Base-by-base conservation (phyloP, 2,888 invertebrate species). In the Tenthredo scrophulariae region DNA sequence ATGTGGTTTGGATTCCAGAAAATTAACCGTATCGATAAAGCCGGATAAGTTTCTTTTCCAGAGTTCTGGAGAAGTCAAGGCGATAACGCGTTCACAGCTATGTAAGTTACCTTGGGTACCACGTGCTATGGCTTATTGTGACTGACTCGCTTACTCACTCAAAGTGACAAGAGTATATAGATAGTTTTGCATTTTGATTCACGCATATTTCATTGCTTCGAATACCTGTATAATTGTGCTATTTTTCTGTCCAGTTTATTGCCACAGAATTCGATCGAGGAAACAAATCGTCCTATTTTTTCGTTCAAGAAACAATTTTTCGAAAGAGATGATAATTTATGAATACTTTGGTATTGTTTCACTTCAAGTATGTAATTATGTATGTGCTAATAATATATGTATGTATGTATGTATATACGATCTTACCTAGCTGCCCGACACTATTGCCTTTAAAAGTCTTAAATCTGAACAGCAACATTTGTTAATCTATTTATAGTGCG, bases 91-190 rank as follows among this genome's bases (percentile, higher is more conserved):
- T 29, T 29, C 80, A 67, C 67, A 37, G 80, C 62, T 62, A 40
- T 62, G 40, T 33, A 37, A 62, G 62, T 83, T 67, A 29, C 83
- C 83, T 83, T 83, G 83, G 46, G 37, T 22, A 67, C 67, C 83
- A 70, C 83, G 83, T 83, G 83, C 46, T 67, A 40, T 46, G 15
- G 46, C 15, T 83, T n/a, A 65, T 62, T 80, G 58, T 80, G 70
- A 46, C 67, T n/a, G 67, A 83, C 67, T 83, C 29, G 50, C 70
- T 65, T 70, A 83, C 43, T 70, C 83, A 70, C 82, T 54, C 80
- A 37, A 22, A 80, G 15, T 43, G 62, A 22, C 72, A 26, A n/a
- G 5, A 18, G 62, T 29, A 62, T 26, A 22, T 29, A 13, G 5
- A 54, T 13, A 54, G 26, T 77, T 58, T 54, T 58, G 58, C 79